Evolutionary conservation across 1,140 invertebrate genomes (phyloP).

Genomic region (Eriosoma lanigerum): DNA sequence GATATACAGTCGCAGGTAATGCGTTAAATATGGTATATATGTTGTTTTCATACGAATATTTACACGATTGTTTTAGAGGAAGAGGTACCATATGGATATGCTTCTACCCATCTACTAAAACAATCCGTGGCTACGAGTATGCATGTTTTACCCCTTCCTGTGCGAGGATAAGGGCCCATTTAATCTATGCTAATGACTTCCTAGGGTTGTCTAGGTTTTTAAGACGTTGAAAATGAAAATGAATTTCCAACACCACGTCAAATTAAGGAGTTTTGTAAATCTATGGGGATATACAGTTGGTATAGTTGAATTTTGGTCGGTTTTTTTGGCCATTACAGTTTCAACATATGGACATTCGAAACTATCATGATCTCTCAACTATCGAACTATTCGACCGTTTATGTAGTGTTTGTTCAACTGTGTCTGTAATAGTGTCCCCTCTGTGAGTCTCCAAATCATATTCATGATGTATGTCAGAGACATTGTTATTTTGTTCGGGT

Average conservation of each 20-base stretch:
- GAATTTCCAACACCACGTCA: too few species aligned
- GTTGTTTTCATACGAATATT: too few species aligned
- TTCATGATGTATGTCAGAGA: not conserved
- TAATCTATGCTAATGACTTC: too few species aligned
- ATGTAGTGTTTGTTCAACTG: not conserved
- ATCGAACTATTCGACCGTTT: not conserved
- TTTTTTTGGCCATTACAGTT: not conserved
- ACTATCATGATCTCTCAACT: not conserved
- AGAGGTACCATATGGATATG: not conserved
- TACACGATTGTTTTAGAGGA: not conserved
- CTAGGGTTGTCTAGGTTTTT: too few species aligned
- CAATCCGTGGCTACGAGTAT: not conserved
- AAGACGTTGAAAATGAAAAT: too few species aligned
- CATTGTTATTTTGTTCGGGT: not conserved
- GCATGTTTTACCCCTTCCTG: not conserved
- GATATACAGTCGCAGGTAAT: too few species aligned
- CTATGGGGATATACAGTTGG: too few species aligned
- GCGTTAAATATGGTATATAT: too few species aligned
- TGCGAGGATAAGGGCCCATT: too few species aligned
- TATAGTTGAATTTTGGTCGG: not conserved
- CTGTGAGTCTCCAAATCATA: not conserved
- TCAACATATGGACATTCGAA: not conserved
- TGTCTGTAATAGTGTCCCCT: not conserved
- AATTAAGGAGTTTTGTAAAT: too few species aligned
- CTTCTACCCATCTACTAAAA: constrained; percentile 4